Evolutionary conservation across 2,797 vertebrate species (phyloP).

Genomic region (Enoplosus armatus): DNA sequence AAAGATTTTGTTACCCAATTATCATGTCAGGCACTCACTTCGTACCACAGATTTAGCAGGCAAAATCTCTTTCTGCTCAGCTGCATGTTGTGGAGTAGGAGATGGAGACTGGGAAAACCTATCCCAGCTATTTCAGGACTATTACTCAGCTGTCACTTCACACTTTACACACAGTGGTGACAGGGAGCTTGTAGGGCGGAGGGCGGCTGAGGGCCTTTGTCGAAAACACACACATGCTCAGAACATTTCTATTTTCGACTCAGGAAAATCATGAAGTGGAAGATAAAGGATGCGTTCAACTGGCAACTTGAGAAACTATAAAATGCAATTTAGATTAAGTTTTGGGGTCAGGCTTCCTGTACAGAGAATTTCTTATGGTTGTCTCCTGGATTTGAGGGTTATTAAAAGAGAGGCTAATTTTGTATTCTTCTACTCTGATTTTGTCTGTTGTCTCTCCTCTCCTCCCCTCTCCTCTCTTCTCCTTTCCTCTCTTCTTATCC

Average conservation of each 20-base stretch:
- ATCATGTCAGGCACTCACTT: constrained; percentile 59
- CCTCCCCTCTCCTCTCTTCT: constrained; percentile 1
- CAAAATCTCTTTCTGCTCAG: constrained; percentile 49
- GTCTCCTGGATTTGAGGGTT: constrained; percentile 56
- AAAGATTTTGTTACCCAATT: constrained; percentile 66
- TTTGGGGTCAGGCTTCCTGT: constrained; percentile 63
- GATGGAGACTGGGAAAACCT: constrained; percentile 71
- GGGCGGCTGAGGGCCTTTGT: constrained; percentile 72
- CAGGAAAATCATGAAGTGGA: constrained; percentile 63
- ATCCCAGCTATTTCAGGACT: constrained; percentile 81
- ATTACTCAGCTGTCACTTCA: constrained; percentile 86
- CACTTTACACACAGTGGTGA: constrained; percentile 81
- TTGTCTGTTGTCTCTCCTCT: constrained; percentile 4
- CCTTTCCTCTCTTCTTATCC: constrained; percentile 4
- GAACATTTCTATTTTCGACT: constrained; percentile 80
- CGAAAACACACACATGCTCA: constrained; percentile 72
- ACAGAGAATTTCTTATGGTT: constrained; percentile 43
- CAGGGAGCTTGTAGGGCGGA: constrained; percentile 70
- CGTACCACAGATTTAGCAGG: constrained; percentile 31
- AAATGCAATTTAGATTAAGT: constrained; percentile 72
- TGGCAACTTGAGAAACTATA: constrained; percentile 62
- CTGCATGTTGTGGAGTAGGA: constrained; percentile 36
- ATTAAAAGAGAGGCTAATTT: constrained; percentile 62
- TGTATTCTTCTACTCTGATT: constrained; percentile 42
- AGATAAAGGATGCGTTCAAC: constrained; percentile 74